These are phyloP conservation scores for Cecropterus lyciades DNA, from an alignment of 1,140 invertebrate species.

Conservation along the genomic window DNA sequence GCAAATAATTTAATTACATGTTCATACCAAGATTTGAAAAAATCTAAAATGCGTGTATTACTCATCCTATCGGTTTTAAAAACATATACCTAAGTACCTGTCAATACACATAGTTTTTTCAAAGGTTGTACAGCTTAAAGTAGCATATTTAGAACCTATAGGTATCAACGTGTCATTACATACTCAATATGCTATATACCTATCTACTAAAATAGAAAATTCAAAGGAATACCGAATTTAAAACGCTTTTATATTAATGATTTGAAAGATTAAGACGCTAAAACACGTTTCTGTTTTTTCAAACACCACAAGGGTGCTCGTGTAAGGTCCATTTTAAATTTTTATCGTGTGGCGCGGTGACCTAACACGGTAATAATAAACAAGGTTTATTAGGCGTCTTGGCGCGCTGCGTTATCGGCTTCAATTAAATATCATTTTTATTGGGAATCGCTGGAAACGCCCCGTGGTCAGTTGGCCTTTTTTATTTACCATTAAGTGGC, in stretches of 20 bases:
- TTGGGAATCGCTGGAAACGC: conserved; percentile 71
- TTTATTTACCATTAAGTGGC: conserved; percentile 45
- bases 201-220: too few relatives aligned
- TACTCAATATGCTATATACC: too few relatives aligned
- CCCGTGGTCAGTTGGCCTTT: conserved; percentile 65
- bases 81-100: too few relatives aligned
- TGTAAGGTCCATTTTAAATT: conserved; percentile 44
- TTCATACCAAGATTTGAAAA: too few relatives aligned
- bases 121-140: too few relatives aligned
- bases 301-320: conserved; percentile 33
- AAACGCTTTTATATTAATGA: background rate
- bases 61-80: too few relatives aligned
- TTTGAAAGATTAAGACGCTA: conserved; percentile 15
- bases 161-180: too few relatives aligned
- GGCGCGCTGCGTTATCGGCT: conserved; percentile 73
- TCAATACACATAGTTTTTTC: too few relatives aligned
- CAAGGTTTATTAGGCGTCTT: conserved; percentile 75
- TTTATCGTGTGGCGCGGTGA: conserved; percentile 65
- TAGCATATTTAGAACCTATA: too few relatives aligned
- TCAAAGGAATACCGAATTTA: too few relatives aligned
- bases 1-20: too few relatives aligned
- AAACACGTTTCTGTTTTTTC: conserved; percentile 26
- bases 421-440: conserved; percentile 84
- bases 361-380: conserved; percentile 80
- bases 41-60: too few relatives aligned